Evolutionary conservation across 2,797 vertebrate genomes (phyloP).

Genomic region (Diplodus puntazzo): DNA sequence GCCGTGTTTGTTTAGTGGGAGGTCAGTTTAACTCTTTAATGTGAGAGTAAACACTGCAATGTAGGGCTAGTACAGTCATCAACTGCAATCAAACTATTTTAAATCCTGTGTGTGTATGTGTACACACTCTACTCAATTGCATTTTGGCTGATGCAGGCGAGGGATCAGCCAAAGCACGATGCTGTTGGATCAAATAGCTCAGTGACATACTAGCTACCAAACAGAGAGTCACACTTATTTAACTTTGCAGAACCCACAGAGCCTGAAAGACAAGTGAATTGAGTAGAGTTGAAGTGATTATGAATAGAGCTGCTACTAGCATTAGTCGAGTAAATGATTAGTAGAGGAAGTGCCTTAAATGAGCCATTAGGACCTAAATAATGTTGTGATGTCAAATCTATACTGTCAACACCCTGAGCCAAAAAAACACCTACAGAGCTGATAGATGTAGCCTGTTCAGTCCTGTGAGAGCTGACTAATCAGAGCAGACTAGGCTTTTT

Average conservation of each 20-base stretch:
- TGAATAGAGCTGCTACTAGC: no score
- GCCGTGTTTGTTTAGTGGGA: conserved; percentile 17
- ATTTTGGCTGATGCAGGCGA: background rate
- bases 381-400: no score
- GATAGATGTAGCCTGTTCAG: no score
- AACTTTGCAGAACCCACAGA: background rate
- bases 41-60: background rate
- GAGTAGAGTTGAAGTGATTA: background rate
- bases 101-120: background rate
- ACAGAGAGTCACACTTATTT: background rate
- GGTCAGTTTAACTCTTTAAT: background rate
- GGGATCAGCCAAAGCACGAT: conserved; percentile 8
- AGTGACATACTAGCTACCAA: background rate
- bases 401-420: no score
- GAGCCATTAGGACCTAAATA: no score
- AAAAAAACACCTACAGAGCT: no score
- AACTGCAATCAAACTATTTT: background rate
- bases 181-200: conserved; percentile 7
- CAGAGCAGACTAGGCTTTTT: no score
- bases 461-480: no score
- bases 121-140: background rate
- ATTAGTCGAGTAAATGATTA: no score
- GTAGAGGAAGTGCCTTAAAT: no score
- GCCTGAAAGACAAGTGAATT: background rate
- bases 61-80: background rate